Percentiles rank a stretch among this genome's conserved stretches.
phyloP scores from a whole-genome alignment of 2,888 invertebrate species.

The Morpho helenor region DNA sequence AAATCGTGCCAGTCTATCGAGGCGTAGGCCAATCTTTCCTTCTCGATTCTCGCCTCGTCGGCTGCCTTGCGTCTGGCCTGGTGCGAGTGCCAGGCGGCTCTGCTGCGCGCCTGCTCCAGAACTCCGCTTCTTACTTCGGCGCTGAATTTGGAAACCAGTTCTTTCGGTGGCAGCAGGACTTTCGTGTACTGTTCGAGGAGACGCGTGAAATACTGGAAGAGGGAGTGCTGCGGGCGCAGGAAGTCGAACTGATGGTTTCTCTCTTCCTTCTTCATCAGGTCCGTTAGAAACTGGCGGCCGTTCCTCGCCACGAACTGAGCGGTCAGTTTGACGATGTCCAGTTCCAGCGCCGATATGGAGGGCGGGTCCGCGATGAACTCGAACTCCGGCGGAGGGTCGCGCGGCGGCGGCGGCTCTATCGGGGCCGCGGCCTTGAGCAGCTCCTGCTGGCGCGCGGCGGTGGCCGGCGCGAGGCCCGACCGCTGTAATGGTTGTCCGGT shows the following conservation, averaged over 20 bases:
- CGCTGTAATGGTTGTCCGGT: conserved; percentile 43
- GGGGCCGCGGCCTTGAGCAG: conserved; percentile 92
- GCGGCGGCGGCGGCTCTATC: conserved; percentile 92
- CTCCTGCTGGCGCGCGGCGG: conserved; percentile 93
- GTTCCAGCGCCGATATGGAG: conserved; percentile 97
- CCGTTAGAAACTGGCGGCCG: conserved; percentile 98
- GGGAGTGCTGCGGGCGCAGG: conserved; percentile 97
- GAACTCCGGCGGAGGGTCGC: conserved; percentile 94
- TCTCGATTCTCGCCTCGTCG: conserved; percentile 97
- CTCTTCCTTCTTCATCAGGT: conserved; percentile 98
- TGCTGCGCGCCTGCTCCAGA: conserved; percentile 93
- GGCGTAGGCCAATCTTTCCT: conserved; percentile 96
- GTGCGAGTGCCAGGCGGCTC: conserved; percentile 98
- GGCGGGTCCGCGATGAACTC: conserved; percentile 98
- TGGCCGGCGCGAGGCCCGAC: conserved; percentile 83
- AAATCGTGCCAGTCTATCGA: conserved; percentile 99
- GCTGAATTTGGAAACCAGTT: conserved; percentile 87
- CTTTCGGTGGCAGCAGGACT: conserved; percentile 96
- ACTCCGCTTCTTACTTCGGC: conserved; percentile 86
- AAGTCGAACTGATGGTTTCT: conserved; percentile 99
- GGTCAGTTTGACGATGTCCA: conserved; percentile 98
- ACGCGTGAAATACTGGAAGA: conserved; percentile 99
- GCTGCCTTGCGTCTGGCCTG: conserved; percentile 95
- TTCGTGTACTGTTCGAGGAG: conserved; percentile 99
- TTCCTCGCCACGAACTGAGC: conserved; percentile 99